phyloP scores from a whole-genome alignment of 2,888 invertebrate genomes.

The Parthenolecanium corni region DNA sequence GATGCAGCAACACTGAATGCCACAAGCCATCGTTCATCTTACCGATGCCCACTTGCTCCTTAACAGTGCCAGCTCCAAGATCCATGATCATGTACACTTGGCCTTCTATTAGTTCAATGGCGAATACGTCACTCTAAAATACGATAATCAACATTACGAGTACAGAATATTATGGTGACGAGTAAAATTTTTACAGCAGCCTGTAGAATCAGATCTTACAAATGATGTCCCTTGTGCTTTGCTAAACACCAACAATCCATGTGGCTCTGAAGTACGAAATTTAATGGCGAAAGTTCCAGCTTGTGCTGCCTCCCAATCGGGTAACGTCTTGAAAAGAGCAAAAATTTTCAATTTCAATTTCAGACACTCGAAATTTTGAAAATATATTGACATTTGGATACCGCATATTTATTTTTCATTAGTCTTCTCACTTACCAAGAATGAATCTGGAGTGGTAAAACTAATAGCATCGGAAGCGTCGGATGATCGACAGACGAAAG shows the following conservation, averaged over 20 bases:
- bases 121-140: slow-evolving; percentile 74
- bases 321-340: slow-evolving; percentile 54
- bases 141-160: slow-evolving; percentile 8
- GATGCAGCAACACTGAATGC: slow-evolving; percentile 77
- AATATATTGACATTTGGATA: too few species aligned
- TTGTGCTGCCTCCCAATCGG: slow-evolving; percentile 83
- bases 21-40: slow-evolving; percentile 83
- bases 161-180: too few species aligned
- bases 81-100: slow-evolving; percentile 87
- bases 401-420: slow-evolving; percentile 34
- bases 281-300: slow-evolving; percentile 84
- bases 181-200: too few species aligned
- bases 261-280: slow-evolving; percentile 88
- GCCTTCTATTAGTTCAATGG: slow-evolving; percentile 86
- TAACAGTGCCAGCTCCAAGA: slow-evolving; percentile 79
- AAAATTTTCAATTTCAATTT: too few species aligned
- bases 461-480: slow-evolving; percentile 82
- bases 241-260: slow-evolving; percentile 87
- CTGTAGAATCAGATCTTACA: too few species aligned
- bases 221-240: slow-evolving; percentile 46
- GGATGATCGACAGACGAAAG: slow-evolving; percentile 75
- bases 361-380: too few species aligned
- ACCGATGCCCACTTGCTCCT: slow-evolving; percentile 67
- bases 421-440: slow-evolving; percentile 57
- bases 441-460: slow-evolving; percentile 80